Evolutionary conservation across 2,113 vertebrate species (phyloP), one percentile per base, ranked within the genome.

Genomic region (Hippocampus abdominalis): DNA sequence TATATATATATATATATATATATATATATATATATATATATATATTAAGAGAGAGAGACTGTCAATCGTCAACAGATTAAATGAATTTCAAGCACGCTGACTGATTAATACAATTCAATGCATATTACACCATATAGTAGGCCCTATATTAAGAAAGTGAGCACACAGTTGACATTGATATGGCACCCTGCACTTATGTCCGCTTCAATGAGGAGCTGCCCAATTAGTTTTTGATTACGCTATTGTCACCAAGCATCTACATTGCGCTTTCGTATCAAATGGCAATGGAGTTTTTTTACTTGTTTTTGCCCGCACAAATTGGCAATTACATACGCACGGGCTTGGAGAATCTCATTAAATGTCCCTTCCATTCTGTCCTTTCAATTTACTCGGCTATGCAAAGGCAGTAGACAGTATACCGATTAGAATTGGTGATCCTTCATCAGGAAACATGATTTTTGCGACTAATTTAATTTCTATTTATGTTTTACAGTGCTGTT

Each of bases 291-390:
- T 29, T 46, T 29, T 46, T 46, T 69, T 9, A 63, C 54, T 75
- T 63, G 36, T 49, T 18, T 53, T 68, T 74, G 23, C 8, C 42
- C 65, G 29, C 46, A 32, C 53, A 66, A 57, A 68, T 25, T 46
- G 59, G 44, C 18, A 67, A 15, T 29, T 59, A 21, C 32, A 29
- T 69, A 21, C 23, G 25, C 54, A 44, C 25, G 66, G 68, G 56
- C 44, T 27, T 64, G 7, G 61, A 66, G 68, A 73, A 73, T 70
- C 11, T 69, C 56, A 77, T 72, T 67, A 56, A 42, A 27, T 57
- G 51, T 46, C 12, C 44, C 20, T 44, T 61, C 21, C 7, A 25
- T 75, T 70, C 21, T 54, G 62, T 61, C 40, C 21, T 6, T 64
- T 64, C 42, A 66, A 49, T 66, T 27, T 48, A 49, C 64, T 59